A percentile compares a stretch with the other conserved stretches of the same genome.
phyloP scores from a whole-genome alignment of 2,888 invertebrate genomes.

The Parthenolecanium corni region DNA sequence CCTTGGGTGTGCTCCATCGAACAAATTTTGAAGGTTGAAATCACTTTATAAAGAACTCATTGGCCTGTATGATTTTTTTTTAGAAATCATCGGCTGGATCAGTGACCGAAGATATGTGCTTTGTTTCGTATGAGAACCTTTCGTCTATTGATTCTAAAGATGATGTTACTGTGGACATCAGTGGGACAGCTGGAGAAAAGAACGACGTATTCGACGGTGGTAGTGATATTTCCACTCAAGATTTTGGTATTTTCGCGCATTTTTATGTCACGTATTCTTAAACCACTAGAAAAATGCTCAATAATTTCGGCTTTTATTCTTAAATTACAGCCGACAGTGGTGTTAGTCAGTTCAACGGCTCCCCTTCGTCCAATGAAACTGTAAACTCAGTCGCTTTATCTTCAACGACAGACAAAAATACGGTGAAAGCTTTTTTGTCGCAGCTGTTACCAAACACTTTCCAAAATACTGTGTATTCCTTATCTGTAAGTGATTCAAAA shows the following conservation, averaged over 20 bases:
- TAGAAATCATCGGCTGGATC: too few species aligned
- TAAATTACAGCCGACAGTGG: not conserved
- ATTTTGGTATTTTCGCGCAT: too few species aligned
- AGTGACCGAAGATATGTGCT: too few species aligned
- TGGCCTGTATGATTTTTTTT: too few species aligned
- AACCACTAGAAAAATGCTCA: too few species aligned
- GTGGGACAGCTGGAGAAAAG: not conserved
- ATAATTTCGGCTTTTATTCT: too few species aligned
- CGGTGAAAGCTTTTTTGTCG: conserved; percentile 55
- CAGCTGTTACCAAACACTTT: conserved; percentile 46
- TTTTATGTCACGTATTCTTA: too few species aligned
- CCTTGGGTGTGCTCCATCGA: too few species aligned
- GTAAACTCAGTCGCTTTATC: not conserved
- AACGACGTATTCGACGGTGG: not conserved
- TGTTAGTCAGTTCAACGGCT: not conserved
- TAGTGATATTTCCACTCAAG: too few species aligned
- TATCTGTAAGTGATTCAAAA: conserved; percentile 16
- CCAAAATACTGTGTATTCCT: conserved; percentile 1
- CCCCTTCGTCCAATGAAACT: conserved; percentile 2
- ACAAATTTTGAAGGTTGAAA: too few species aligned
- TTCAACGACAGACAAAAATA: conserved; percentile 45
- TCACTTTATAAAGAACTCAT: too few species aligned
- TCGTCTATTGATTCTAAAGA: not conserved
- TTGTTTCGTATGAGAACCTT: too few species aligned
- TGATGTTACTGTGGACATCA: not conserved